Evolutionary conservation across 1,140 invertebrate species (phyloP).

Genomic region (Calliphora vicina): DNA sequence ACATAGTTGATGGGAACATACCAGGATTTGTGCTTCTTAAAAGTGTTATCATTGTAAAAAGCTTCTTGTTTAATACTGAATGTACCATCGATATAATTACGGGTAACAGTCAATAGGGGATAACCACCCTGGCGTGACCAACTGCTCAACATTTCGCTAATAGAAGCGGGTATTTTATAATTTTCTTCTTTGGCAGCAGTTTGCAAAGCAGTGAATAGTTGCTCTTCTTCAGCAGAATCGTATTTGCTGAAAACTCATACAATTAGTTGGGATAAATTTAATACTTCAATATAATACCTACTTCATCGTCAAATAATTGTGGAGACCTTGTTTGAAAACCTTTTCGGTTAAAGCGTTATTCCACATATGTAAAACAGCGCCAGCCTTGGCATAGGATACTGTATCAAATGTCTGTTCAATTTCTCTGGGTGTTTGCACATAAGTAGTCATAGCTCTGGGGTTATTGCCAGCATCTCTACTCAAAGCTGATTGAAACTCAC

Average conservation of each 20-base stretch:
- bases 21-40: slow-evolving; percentile 49
- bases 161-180: slow-evolving; percentile 42
- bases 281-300: slow-evolving; percentile 52
- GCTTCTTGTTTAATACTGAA: slow-evolving; percentile 63
- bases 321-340: slow-evolving; percentile 82
- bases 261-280: neutral
- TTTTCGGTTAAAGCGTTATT: slow-evolving; percentile 84
- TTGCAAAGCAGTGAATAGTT: slow-evolving; percentile 73
- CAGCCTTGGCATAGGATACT: slow-evolving; percentile 77
- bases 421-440: slow-evolving; percentile 74
- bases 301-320: slow-evolving; percentile 77
- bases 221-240: slow-evolving; percentile 69
- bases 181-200: slow-evolving; percentile 63
- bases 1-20: slow-evolving; percentile 67
- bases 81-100: slow-evolving; percentile 60
- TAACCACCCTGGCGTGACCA: slow-evolving; percentile 75
- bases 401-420: slow-evolving; percentile 80
- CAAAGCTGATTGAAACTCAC: slow-evolving; percentile 72
- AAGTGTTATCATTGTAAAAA: slow-evolving; percentile 50
- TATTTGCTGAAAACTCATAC: slow-evolving; percentile 50
- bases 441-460: slow-evolving; percentile 77
- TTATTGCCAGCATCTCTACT: slow-evolving; percentile 70
- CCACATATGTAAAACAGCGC: slow-evolving; percentile 91
- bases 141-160: slow-evolving; percentile 68
- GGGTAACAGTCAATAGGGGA: slow-evolving; percentile 70